Percentiles rank a stretch among this genome's conserved stretches.
phyloP scores from a whole-genome alignment of 2,797 vertebrate genomes.

The Syncerus caffer region DNA sequence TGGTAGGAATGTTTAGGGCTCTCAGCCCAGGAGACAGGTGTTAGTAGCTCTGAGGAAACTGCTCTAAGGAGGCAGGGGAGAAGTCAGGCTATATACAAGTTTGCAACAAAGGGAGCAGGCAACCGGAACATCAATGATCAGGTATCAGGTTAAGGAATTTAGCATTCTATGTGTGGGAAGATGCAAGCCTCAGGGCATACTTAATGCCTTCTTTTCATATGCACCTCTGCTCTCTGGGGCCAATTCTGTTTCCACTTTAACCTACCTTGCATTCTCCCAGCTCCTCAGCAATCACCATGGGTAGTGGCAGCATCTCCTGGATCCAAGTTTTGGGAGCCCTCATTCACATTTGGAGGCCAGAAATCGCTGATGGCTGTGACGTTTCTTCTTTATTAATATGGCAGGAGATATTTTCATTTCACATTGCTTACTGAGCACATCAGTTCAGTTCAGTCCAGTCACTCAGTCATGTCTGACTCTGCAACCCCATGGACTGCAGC shows the following conservation, averaged over 20 bases:
- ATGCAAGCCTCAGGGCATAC: not conserved
- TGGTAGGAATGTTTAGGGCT: not conserved
- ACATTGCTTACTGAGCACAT: not conserved
- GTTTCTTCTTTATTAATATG: not conserved
- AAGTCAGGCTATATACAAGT: not conserved
- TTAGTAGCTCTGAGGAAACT: not conserved
- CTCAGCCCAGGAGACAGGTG: not conserved
- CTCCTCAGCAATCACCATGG: not conserved
- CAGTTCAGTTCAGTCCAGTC: not conserved
- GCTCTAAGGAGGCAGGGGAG: not conserved
- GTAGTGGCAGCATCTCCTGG: not conserved
- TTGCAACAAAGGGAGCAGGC: not conserved
- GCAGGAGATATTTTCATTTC: not conserved
- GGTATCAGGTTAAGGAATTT: not conserved
- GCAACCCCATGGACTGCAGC: not conserved
- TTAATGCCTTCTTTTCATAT: not conserved
- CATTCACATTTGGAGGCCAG: not conserved
- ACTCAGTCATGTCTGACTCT: fast-evolving
- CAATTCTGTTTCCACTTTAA: not conserved
- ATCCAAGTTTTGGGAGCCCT: not conserved
- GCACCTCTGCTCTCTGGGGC: not conserved
- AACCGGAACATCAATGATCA: not conserved
- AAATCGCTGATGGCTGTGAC: not conserved
- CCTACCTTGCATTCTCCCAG: not conserved
- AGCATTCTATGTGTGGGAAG: not conserved